These are phyloP conservation scores for Leptinotarsa undecemlineata DNA, from an alignment of 1,140 invertebrate species.

Conservation along the genomic window DNA sequence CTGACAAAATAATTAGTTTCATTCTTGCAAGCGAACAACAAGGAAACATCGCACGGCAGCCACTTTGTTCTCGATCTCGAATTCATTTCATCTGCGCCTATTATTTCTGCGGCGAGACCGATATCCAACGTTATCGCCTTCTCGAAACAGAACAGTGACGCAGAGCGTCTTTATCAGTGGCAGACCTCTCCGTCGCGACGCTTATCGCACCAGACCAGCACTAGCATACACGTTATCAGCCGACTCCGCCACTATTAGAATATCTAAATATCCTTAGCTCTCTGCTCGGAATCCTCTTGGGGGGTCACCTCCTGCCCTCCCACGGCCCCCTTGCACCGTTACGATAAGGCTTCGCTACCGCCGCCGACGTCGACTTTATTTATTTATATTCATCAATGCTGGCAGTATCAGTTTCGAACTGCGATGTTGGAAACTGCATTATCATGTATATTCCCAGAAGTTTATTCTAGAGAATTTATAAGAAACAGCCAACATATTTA, in stretches of 20 bases:
- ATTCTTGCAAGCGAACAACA: not conserved
- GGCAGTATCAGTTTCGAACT: slow-evolving; percentile 54
- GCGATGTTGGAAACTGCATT: slow-evolving; percentile 45
- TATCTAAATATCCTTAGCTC: slow-evolving; percentile 57
- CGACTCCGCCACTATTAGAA: slow-evolving; percentile 56
- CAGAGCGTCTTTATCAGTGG: slow-evolving; percentile 51
- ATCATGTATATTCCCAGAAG: not conserved
- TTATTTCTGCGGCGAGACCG: slow-evolving; percentile 47
- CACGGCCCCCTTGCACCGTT: slow-evolving; percentile 44
- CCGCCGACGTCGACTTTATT: slow-evolving; percentile 50
- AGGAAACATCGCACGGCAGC: not conserved
- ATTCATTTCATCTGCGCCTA: slow-evolving; percentile 29
- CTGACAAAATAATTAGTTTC: slow-evolving; percentile 6
- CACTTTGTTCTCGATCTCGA: slow-evolving; percentile 17
- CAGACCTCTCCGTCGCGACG: slow-evolving; percentile 50
- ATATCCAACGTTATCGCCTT: slow-evolving; percentile 46
- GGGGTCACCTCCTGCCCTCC: slow-evolving; percentile 20
- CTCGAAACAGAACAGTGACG: slow-evolving; percentile 49
- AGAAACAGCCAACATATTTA: too few species aligned
- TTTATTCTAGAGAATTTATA: too few species aligned
- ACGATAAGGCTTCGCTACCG: slow-evolving; percentile 48
- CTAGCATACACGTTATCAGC: slow-evolving; percentile 52
- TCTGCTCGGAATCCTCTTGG: slow-evolving; percentile 33
- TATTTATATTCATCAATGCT: slow-evolving; percentile 58
- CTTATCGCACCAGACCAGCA: slow-evolving; percentile 53